phyloP scores from a whole-genome alignment of 2,797 vertebrate species.

The Poecilia wingei region DNA sequence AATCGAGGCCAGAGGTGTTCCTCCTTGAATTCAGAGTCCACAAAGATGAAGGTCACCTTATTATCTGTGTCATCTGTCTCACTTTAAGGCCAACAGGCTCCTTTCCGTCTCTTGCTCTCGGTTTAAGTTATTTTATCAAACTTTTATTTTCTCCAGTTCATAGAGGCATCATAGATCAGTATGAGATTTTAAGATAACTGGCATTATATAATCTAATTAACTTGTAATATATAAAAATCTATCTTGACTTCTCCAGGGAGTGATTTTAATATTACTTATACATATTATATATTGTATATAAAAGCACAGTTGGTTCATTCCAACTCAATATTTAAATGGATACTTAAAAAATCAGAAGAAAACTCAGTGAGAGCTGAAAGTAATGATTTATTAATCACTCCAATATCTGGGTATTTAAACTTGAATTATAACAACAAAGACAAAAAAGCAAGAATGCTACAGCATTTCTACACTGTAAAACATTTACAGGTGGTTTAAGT shows the following conservation, averaged over 20 bases:
- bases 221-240: neutral
- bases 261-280: neutral
- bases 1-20: conserved; percentile 71
- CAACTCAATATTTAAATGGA: neutral
- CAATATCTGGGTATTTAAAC: neutral
- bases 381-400: neutral
- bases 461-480: neutral
- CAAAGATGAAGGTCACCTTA: conserved; percentile 63
- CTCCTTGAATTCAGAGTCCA: conserved; percentile 41
- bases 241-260: neutral
- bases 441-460: neutral
- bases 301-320: neutral
- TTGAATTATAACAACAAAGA: neutral
- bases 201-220: neutral
- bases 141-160: conserved; percentile 45
- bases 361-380: neutral
- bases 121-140: conserved; percentile 39
- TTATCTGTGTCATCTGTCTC: conserved; percentile 59
- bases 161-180: conserved; percentile 51
- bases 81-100: conserved; percentile 5
- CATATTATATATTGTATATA: neutral
- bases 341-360: neutral
- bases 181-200: conserved; percentile 12
- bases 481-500: too few species aligned
- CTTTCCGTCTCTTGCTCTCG: neutral